Percentiles rank a stretch among this genome's conserved stretches.
These are phyloP conservation scores for Triops cancriformis DNA, from an alignment of 1,140 invertebrate species.

Conservation along the genomic window DNA sequence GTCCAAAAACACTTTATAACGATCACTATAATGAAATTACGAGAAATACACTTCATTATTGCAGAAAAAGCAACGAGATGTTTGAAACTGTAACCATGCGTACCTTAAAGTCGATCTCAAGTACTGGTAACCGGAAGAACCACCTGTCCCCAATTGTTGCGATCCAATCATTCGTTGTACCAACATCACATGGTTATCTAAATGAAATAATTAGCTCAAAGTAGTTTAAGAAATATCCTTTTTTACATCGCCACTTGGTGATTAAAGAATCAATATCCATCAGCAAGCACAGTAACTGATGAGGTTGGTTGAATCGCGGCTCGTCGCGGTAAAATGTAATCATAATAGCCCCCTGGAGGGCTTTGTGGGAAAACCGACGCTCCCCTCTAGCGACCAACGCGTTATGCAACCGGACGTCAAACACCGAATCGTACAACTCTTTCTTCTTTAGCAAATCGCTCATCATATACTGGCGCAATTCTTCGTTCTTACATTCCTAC, in stretches of 20 bases:
- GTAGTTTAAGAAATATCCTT: constrained; percentile 29
- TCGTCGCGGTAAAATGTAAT: constrained; percentile 95
- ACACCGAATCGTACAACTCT: constrained; percentile 81
- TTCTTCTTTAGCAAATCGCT: constrained; percentile 64
- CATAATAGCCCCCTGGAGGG: constrained; percentile 92
- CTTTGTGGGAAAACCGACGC: constrained; percentile 77
- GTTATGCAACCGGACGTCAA: constrained; percentile 71
- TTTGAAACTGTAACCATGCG: not conserved
- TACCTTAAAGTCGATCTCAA: constrained; percentile 93
- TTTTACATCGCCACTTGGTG: constrained; percentile 99
- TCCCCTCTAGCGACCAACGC: constrained; percentile 72
- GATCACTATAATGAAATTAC: constrained; percentile 61
- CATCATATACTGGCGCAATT: constrained; percentile 49
- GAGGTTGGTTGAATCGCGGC: constrained; percentile 91
- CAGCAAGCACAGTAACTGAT: constrained; percentile 82
- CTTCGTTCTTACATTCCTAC: constrained; percentile 51
- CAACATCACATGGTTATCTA: constrained; percentile 97
- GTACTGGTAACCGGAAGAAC: constrained; percentile 97
- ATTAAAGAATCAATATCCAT: constrained; percentile 98
- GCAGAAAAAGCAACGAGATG: not conserved
- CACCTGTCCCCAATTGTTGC: constrained; percentile 91
- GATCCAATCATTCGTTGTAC: constrained; percentile 99
- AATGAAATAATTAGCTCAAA: constrained; percentile 32
- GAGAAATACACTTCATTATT: constrained; percentile 14
- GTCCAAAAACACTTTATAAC: constrained; percentile 97